phyloP scores from a whole-genome alignment of 2,888 invertebrate species.

The Emmelina monodactyla region DNA sequence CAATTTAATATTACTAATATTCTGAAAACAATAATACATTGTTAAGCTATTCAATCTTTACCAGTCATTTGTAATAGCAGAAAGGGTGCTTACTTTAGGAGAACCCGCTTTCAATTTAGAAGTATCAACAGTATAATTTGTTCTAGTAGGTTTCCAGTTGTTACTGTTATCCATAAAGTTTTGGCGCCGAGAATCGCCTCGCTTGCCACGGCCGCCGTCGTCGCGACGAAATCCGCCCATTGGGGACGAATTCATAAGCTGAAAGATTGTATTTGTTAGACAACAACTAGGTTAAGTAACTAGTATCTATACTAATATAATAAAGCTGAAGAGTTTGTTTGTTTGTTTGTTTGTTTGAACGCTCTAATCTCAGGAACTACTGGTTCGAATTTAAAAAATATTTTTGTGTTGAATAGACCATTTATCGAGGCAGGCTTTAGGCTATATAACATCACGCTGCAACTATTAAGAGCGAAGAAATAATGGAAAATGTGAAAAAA shows the following conservation, averaged over 20 bases:
- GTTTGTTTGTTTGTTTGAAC: too few relatives aligned
- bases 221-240: conserved; percentile 64
- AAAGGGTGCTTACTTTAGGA: not conserved
- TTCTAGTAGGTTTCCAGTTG: conserved; percentile 37
- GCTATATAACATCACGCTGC: too few relatives aligned
- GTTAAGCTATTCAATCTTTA: not conserved
- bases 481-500: too few relatives aligned
- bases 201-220: conserved; percentile 58
- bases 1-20: conserved; percentile 41
- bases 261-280: conserved; percentile 16
- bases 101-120: conserved; percentile 43
- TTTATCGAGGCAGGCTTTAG: too few relatives aligned
- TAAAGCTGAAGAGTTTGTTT: too few relatives aligned
- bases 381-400: too few relatives aligned
- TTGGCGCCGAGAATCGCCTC: conserved; percentile 45
- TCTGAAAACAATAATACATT: conserved; percentile 25
- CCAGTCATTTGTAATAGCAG: not conserved
- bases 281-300: too few relatives aligned
- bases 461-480: too few relatives aligned
- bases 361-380: too few relatives aligned
- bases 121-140: conserved; percentile 43
- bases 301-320: too few relatives aligned
- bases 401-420: too few relatives aligned
- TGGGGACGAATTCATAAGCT: conserved; percentile 47
- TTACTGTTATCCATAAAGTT: conserved; percentile 32